Conservation (phyloP, 1,140 invertebrate genomes). For the Gonioctena quinquepunctata region DNA sequence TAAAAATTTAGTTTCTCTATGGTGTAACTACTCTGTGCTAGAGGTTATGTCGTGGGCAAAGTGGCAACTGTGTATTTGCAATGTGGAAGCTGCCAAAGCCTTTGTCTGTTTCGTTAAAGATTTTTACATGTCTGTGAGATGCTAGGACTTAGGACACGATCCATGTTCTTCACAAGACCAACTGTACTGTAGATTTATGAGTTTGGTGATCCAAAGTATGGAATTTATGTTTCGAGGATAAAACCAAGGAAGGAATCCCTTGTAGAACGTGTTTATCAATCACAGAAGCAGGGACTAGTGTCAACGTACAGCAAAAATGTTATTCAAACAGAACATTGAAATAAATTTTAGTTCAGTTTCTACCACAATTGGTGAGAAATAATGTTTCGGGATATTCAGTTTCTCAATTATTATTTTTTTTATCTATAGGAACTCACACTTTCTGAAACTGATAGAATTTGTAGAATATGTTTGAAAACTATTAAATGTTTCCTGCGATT, state of each 20-base stretch:
- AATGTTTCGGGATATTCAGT: background rate
- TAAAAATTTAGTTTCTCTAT: too few relatives aligned
- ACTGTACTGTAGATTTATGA: background rate
- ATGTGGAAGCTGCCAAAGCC: too few relatives aligned
- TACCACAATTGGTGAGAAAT: slow-evolving; percentile 11
- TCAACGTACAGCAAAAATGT: background rate
- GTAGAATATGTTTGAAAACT: slow-evolving; percentile 7
- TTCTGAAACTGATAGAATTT: background rate
- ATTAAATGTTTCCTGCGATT: background rate
- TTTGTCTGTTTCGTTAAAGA: too few relatives aligned
- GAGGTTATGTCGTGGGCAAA: too few relatives aligned
- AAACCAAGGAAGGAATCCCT: background rate
- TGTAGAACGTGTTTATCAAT: slow-evolving; percentile 14
- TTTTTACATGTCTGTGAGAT: too few relatives aligned
- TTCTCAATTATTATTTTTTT: background rate
- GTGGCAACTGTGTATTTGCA: too few relatives aligned
- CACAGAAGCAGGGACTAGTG: background rate
- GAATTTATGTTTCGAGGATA: slow-evolving; percentile 1
- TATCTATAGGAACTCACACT: background rate
- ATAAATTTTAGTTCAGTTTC: slow-evolving; percentile 1
- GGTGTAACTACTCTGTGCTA: too few relatives aligned
- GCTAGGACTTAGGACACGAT: too few relatives aligned
- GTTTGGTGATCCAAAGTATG: background rate
- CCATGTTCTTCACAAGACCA: too few relatives aligned
- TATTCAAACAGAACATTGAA: slow-evolving; percentile 4